phyloP scores from a whole-genome alignment of 2,113 vertebrate genomes.

The Arizona elegans region DNA sequence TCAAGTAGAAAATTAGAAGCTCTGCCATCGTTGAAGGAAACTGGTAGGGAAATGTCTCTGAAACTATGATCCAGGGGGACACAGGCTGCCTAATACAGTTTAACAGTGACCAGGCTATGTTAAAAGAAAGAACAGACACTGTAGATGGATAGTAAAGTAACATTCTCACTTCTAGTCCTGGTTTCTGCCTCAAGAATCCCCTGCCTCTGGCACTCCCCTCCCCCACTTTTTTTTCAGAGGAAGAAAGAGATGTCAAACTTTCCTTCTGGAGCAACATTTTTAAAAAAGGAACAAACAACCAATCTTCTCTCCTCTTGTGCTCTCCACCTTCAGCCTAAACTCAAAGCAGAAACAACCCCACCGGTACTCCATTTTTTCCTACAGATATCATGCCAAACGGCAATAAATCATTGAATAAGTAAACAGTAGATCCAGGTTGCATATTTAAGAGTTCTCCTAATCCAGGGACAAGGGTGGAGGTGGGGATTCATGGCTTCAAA shows the following conservation, averaged over 20 bases:
- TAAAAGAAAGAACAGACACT: neutral
- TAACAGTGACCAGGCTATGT: neutral
- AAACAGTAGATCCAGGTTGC: conserved; percentile 27
- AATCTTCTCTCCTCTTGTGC: neutral
- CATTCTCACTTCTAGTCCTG: neutral
- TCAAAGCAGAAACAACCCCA: conserved; percentile 16
- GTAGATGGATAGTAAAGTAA: neutral
- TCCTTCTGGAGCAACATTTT: neutral
- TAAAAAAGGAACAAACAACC: neutral
- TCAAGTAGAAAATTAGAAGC: neutral
- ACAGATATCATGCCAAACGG: neutral
- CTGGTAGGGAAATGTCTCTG: neutral
- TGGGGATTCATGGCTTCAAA: conserved; percentile 26
- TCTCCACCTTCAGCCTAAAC: neutral
- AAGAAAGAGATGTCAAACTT: conserved; percentile 40
- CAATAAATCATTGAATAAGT: conserved; percentile 4
- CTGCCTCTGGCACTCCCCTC: conserved; percentile 7
- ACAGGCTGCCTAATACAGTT: neutral
- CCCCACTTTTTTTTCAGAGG: conserved; percentile 20
- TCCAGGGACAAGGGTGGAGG: neutral
- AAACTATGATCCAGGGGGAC: neutral
- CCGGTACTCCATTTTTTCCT: conserved; percentile 9
- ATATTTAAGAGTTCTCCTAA: conserved; percentile 7
- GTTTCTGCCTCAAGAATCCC: neutral
- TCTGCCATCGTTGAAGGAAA: neutral